A percentile compares a stretch with the other conserved stretches of the same genome.
These are phyloP conservation scores for Ambastaia sidthimunki DNA, from an alignment of 2,797 vertebrate genomes.

Conservation along the genomic window DNA sequence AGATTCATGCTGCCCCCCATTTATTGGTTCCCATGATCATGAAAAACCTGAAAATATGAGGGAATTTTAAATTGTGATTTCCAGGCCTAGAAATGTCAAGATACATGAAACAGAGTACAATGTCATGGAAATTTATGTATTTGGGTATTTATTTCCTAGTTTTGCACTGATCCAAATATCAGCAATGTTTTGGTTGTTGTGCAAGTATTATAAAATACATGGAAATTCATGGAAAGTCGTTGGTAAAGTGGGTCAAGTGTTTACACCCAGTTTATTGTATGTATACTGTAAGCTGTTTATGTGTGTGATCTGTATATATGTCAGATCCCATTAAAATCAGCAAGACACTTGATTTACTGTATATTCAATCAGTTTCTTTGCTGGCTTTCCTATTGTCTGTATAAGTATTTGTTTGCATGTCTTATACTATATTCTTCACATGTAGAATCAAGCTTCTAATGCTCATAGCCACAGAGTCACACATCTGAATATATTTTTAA, in stretches of 20 bases:
- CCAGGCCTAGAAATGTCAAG: not conserved
- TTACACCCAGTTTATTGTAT: too few relatives aligned
- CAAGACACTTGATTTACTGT: not conserved
- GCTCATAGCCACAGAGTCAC: not conserved
- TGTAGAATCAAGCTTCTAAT: not conserved
- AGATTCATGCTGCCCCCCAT: not conserved
- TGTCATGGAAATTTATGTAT: not conserved
- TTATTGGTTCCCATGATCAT: not conserved
- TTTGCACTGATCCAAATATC: not conserved
- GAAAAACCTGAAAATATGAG: not conserved
- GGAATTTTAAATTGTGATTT: not conserved
- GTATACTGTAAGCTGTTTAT: too few relatives aligned
- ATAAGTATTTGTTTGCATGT: not conserved
- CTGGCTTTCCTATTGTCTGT: too few relatives aligned
- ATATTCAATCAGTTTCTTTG: not conserved
- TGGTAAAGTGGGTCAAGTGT: too few relatives aligned
- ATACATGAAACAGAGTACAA: not conserved
- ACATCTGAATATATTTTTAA: not conserved
- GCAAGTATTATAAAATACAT: not conserved
- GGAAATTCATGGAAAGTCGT: too few relatives aligned
- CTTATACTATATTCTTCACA: not conserved
- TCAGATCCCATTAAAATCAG: not conserved
- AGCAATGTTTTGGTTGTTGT: not conserved
- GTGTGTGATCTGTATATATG: too few relatives aligned
- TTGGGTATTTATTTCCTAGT: not conserved